A percentile compares a stretch with the other conserved stretches of the same genome.
Evolutionary conservation across 2,888 invertebrate species (phyloP).

Genomic region (Ctena decussata): DNA sequence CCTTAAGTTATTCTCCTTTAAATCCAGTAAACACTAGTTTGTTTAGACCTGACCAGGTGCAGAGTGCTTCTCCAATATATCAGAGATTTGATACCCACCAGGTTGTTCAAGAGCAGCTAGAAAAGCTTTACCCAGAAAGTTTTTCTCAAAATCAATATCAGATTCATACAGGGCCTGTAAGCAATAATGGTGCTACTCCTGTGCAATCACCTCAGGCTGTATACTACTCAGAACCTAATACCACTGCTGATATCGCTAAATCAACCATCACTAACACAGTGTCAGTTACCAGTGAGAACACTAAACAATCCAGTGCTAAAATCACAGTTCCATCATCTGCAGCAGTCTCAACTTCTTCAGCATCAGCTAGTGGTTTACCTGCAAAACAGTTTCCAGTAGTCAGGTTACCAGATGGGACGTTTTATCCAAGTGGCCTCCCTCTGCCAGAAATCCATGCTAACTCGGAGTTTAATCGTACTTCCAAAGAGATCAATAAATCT

Average conservation of each 20-base stretch:
- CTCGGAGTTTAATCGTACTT: neutral
- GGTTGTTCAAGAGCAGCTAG: neutral
- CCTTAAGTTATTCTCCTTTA: neutral
- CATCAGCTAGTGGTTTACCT: neutral
- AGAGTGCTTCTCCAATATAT: neutral
- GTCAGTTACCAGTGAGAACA: too few species aligned
- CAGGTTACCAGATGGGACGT: neutral
- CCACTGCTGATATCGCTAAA: too few species aligned
- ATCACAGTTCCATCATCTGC: neutral
- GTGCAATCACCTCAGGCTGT: neutral
- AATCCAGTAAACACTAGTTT: neutral
- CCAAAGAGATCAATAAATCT: neutral
- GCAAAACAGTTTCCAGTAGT: neutral
- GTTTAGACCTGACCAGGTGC: neutral
- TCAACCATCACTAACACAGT: too few species aligned
- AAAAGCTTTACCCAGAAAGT: neutral
- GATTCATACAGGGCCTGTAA: neutral
- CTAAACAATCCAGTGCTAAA: too few species aligned
- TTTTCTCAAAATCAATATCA: neutral
- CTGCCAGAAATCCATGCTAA: neutral
- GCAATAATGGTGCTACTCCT: neutral
- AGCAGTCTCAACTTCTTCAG: neutral
- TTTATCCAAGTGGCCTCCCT: neutral
- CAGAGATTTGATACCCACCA: neutral
- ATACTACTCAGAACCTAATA: neutral